These are phyloP conservation scores for Cirrhinus molitorella DNA, from an alignment of 2,797 vertebrate species.

Conservation along the genomic window DNA sequence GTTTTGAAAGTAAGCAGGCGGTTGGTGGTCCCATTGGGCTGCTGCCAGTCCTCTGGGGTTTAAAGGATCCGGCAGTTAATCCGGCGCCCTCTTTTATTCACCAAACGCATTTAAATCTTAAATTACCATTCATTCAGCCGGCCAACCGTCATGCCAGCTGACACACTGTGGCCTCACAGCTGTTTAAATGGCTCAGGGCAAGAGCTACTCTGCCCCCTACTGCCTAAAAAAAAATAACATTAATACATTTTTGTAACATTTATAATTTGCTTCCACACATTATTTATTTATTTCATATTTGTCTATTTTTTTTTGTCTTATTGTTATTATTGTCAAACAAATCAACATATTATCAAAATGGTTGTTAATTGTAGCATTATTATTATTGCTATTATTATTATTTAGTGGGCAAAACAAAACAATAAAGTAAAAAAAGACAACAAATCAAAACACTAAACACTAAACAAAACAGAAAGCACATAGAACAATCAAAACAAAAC, in stretches of 20 bases:
- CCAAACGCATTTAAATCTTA: conserved; percentile 73
- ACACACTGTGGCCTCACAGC: conserved; percentile 25
- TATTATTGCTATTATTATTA: no score
- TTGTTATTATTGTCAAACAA: background rate
- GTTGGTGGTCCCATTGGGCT: conserved; percentile 65
- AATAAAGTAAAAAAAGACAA: no score
- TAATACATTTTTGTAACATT: background rate
- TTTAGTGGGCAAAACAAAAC: no score
- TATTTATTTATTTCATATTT: background rate
- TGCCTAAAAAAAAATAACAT: background rate
- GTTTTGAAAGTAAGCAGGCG: conserved; percentile 53
- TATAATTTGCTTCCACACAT: background rate
- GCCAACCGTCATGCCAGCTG: conserved; percentile 47
- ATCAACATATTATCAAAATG: background rate
- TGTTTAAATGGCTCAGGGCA: conserved; percentile 19
- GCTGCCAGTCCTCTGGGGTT: conserved; percentile 59
- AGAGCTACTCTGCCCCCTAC: conserved; percentile 35
- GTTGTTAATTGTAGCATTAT: background rate
- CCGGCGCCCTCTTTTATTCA: conserved; percentile 55
- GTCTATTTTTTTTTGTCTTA: background rate
- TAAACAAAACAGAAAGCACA: no score
- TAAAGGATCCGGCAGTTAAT: conserved; percentile 49
- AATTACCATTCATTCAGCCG: conserved; percentile 62
- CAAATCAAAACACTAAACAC: no score
- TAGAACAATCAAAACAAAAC: no score